Conservation (phyloP, 1,140 invertebrate genomes). For the Stegodyphus mimosarum region DNA sequence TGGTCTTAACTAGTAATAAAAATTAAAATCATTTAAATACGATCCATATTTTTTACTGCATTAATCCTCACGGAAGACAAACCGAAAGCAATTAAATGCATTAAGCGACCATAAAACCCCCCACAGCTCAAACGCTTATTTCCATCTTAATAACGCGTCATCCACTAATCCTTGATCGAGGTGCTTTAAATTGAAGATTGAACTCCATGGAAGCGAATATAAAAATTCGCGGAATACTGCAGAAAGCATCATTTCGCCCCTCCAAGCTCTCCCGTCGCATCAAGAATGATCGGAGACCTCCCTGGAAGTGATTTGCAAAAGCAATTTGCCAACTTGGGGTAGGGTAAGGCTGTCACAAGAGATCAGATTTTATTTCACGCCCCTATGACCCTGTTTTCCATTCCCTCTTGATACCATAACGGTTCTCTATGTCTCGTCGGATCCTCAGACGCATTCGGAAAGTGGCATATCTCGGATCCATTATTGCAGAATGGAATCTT, state of each 20-base stretch:
- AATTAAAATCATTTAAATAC: no score
- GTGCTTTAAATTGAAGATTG: not conserved
- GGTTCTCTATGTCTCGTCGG: not conserved
- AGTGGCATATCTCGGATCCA: slow-evolving; percentile 19
- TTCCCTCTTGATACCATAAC: slow-evolving; percentile 1
- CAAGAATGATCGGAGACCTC: slow-evolving; percentile 37
- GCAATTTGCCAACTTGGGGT: slow-evolving; percentile 44
- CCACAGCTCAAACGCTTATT: no score
- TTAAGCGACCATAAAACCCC: no score
- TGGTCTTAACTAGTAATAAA: no score
- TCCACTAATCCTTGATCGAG: not conserved
- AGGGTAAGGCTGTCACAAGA: slow-evolving; percentile 50
- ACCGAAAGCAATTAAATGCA: not conserved
- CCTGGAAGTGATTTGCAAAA: slow-evolving; percentile 56
- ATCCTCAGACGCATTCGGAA: not conserved
- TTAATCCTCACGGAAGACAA: no score
- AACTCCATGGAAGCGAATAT: not conserved
- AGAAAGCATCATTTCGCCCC: not conserved
- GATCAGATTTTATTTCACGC: slow-evolving; percentile 59
- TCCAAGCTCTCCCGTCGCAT: no score
- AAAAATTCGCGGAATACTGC: not conserved
- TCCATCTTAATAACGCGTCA: no score
- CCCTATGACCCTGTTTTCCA: slow-evolving; percentile 48
- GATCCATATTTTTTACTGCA: no score
- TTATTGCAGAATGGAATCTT: slow-evolving; percentile 20